Evolutionary conservation across 2,797 vertebrate species (phyloP), one percentile per base, ranked within the genome.

Genomic region (Eulemur albifrons): DNA sequence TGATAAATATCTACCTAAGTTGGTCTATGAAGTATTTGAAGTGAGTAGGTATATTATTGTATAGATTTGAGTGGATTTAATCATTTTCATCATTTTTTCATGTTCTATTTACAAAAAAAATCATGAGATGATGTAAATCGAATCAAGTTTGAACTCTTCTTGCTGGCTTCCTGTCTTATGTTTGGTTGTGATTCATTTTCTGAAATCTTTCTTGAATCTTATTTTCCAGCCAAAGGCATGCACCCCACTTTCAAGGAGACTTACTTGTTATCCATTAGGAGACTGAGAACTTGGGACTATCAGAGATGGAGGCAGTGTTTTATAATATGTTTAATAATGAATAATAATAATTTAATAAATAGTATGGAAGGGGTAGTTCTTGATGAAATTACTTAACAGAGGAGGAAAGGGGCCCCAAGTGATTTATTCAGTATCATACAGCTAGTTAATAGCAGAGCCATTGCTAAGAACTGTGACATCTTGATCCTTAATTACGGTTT

Each of bases 151-250:
- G 32, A 65, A 65, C 32, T 65, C 32, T 65, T 65, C 32, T n/a
- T 65, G 50, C 17, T 82, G 86, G 17, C 14, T 79, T 70, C 27
- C 18, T 89, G 25, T 57, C 20, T 89, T 57, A 40, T 35, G 5
- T 87, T 82, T 77, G 30, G 27, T 48, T 79, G 27, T 65, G 54
- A 87, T 59, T 65, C 73, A 82, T 18, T 85, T 94, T 82, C 12
- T 92, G 23, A 87, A 54, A 77, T 95, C 32, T 92, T 94, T 90
- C 40, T 40, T 90, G 48, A 81, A 40, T 69, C 54, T 30, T 67
- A 52, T 80, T 94, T 83, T 90, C 3, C 3, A 75, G 6, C 40
- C 32, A 52, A 73, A 50, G 14, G 35, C 32, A 80, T 43, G 15
- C 32, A 88, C 40, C 3, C 14, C 45, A 77, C 3, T 75, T 88